These are phyloP conservation scores for Andrena fulva DNA, from an alignment of 2,888 invertebrate genomes.

Conservation along the genomic window DNA sequence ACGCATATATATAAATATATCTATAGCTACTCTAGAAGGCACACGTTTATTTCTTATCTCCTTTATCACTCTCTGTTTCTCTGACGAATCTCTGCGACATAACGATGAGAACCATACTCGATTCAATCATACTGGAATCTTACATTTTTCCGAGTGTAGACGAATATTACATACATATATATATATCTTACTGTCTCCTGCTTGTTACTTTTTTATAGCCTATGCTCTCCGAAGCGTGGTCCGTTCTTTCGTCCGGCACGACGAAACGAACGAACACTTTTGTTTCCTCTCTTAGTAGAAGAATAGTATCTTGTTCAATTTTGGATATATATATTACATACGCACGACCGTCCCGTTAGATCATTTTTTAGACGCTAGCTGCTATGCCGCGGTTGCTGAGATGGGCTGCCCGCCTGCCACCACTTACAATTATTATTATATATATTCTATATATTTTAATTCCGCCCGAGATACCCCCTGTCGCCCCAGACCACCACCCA, in stretches of 20 bases:
- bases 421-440: conserved; percentile 80
- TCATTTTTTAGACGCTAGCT: conserved; percentile 78
- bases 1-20: conserved; percentile 18
- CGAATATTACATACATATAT: conserved; percentile 28
- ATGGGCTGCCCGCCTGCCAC: conserved; percentile 83
- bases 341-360: conserved; percentile 78
- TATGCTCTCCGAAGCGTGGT: conserved; percentile 62
- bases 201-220: conserved; percentile 65
- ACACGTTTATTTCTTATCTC: conserved; percentile 14
- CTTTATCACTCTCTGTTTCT: conserved; percentile 18
- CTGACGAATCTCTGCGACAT: background rate
- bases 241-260: conserved; percentile 50
- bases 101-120: conserved; percentile 1
- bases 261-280: conserved; percentile 59
- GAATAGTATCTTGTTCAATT: conserved; percentile 73
- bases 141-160: conserved; percentile 60
- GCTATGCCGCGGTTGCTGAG: conserved; percentile 82
- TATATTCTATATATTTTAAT: conserved; percentile 66
- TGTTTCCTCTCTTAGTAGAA: conserved; percentile 66
- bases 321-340: conserved; percentile 65
- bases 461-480: conserved; percentile 52
- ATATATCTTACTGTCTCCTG: conserved; percentile 53
- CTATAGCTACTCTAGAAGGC: conserved; percentile 46
- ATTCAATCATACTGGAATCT: conserved; percentile 32
- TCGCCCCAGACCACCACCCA: conserved; percentile 20